phyloP scores from a whole-genome alignment of 2,888 invertebrate species.

The Podabrus alpinus region DNA sequence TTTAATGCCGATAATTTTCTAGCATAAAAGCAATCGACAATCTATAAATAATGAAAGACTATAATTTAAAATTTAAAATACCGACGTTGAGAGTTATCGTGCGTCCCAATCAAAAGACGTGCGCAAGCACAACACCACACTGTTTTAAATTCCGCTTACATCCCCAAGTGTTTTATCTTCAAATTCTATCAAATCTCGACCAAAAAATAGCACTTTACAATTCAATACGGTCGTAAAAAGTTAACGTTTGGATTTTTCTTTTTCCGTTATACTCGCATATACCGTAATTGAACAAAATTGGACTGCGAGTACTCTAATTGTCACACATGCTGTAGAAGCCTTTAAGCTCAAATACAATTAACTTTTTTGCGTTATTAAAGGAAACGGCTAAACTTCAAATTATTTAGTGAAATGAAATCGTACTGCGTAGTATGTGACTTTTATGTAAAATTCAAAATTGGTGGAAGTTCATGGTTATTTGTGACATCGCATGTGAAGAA shows the following conservation, averaged over 20 bases:
- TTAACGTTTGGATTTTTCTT: not conserved
- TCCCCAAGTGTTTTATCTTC: slow-evolving; percentile 33
- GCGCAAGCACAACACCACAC: slow-evolving; percentile 38
- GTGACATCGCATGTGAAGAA: not conserved
- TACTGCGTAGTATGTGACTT: not conserved
- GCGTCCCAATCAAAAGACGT: slow-evolving; percentile 38
- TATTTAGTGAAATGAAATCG: not conserved
- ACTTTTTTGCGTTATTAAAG: not conserved
- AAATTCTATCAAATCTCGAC: slow-evolving; percentile 42
- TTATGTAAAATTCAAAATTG: not conserved
- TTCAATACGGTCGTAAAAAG: slow-evolving; percentile 35
- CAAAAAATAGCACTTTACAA: slow-evolving; percentile 44
- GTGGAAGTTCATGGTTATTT: not conserved
- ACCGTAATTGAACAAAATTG: not conserved
- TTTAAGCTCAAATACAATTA: not conserved
- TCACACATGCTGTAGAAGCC: not conserved
- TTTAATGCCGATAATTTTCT: slow-evolving; percentile 42
- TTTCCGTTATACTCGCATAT: not conserved
- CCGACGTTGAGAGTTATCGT: slow-evolving; percentile 40
- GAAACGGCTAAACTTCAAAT: not conserved
- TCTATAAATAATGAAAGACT: slow-evolving; percentile 45
- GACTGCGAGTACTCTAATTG: not conserved
- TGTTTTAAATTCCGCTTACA: slow-evolving; percentile 41
- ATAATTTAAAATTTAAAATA: slow-evolving; percentile 47
- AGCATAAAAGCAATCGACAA: slow-evolving; percentile 44